Evolutionary conservation across 53 echinoderm and acorn worm species (phyloP).

Genomic region (Zoroaster sp.): DNA sequence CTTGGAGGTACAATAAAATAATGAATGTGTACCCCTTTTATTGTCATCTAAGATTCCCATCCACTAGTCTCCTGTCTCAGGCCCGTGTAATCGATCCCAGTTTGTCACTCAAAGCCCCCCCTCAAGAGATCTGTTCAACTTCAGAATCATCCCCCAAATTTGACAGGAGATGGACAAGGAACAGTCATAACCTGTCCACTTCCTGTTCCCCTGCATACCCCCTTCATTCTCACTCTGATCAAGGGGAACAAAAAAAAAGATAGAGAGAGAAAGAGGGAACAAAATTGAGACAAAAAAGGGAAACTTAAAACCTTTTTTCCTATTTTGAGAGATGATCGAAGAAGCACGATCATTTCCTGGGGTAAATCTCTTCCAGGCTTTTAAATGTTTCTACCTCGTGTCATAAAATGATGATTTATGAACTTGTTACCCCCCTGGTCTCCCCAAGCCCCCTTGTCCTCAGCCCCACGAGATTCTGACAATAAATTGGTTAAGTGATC

Average conservation of each 20-base stretch:
- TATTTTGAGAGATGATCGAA: background rate
- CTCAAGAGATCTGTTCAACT: background rate
- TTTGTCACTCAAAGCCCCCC: too few relatives aligned
- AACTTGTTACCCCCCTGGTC: background rate
- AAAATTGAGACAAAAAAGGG: background rate
- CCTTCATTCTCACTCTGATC: background rate
- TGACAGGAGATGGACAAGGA: constrained; percentile 46
- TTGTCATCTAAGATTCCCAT: too few relatives aligned
- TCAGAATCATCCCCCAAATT: background rate
- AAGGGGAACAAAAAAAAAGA: background rate
- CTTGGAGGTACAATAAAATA: too few relatives aligned
- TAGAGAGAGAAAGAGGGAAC: background rate
- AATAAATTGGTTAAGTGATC: background rate
- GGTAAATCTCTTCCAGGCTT: background rate
- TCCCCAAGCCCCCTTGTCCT: background rate
- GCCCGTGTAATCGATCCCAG: too few relatives aligned
- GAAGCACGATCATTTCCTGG: background rate
- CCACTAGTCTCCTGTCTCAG: too few relatives aligned
- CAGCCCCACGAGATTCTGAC: background rate
- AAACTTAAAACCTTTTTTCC: background rate
- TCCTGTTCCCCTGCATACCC: background rate
- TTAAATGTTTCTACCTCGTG: background rate
- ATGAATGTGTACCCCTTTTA: too few relatives aligned
- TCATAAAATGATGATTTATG: background rate
- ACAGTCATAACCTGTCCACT: constrained; percentile 44